Evolutionary conservation across 1,140 invertebrate genomes (phyloP).

Genomic region (Camponotus pennsylvanicus): DNA sequence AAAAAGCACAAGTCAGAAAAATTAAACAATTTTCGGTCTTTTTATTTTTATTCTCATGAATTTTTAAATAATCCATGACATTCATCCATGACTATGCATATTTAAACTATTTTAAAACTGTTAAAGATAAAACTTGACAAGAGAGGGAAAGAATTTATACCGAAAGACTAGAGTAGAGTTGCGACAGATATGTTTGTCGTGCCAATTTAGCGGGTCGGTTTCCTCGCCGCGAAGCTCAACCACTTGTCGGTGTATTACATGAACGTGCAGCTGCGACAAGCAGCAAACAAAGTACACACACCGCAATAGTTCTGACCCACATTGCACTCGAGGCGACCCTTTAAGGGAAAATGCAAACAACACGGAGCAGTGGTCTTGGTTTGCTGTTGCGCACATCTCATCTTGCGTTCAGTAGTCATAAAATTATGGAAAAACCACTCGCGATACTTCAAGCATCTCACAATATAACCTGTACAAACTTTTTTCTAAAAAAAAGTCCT

Average conservation of each 20-base stretch:
- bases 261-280: constrained; percentile 52
- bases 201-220: constrained; percentile 57
- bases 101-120: constrained; percentile 18
- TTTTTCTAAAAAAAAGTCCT: not conserved
- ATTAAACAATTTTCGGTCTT: not conserved
- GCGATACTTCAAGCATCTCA: not conserved
- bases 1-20: not conserved
- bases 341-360: constrained; percentile 63
- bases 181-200: constrained; percentile 53
- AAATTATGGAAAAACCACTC: constrained; percentile 41
- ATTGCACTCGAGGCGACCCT: constrained; percentile 47
- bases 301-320: constrained; percentile 51
- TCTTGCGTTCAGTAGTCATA: constrained; percentile 44
- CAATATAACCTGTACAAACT: not conserved
- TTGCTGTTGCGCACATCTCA: constrained; percentile 11
- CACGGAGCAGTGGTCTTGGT: constrained; percentile 15
- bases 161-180: constrained; percentile 23
- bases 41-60: not conserved
- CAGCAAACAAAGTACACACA: constrained; percentile 53
- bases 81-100: not conserved
- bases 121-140: constrained; percentile 10
- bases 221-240: constrained; percentile 44
- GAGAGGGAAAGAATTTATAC: not conserved
- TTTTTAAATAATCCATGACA: not conserved
- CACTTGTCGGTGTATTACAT: constrained; percentile 60